Base-by-base conservation (phyloP, 2,888 invertebrate genomes). In the Chelonus formosanus region DNA sequence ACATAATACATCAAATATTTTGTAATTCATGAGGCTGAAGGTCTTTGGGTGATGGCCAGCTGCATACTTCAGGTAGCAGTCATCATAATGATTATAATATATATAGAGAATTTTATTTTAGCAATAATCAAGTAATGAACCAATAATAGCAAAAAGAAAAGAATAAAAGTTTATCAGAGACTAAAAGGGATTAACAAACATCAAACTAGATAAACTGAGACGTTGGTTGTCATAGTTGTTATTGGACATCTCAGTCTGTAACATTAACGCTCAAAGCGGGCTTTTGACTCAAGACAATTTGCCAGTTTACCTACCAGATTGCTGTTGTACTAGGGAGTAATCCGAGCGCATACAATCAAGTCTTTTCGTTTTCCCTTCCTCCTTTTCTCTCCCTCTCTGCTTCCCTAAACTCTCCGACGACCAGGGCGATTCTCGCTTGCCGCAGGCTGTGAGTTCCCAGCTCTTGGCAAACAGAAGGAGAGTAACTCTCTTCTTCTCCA, bases 281-380 rank as follows among this genome's bases (percentile, higher is more conserved):
- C 68, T 73, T 68, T 67, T 70, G 67, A 63, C 65, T 68, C 67
- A 60, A 62, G 70, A 74, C 70, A 69, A 71, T 70, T 75, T 64
- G 67, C 70, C 68, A 72, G 73, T 71, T 75, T 73, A 67, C 69
- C 70, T 57, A 69, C 63, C 69, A 73, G 74, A 76, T 78, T 75
- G 73, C 70, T 71, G 69, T 71, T 72, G 71, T 69, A 72, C 68
- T 67, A 65, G 61, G 68, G 70, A 70, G 73, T 75, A 77, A 78
- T 77, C 74, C 71, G 72, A 57, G 65, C 63, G 65, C 75, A 71
- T 71, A 75, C 74, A 76, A 75, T 74, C 73, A 76, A 76, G 74
- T 76, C 65, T 69, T 70, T 73, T 70, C 67, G 68, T 69, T 57
- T 55, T 65, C 55, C 62, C 63, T 63, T 54, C 53, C 60, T 59